Base-by-base conservation (phyloP, 1,140 invertebrate genomes). In the Pinna nobilis region DNA sequence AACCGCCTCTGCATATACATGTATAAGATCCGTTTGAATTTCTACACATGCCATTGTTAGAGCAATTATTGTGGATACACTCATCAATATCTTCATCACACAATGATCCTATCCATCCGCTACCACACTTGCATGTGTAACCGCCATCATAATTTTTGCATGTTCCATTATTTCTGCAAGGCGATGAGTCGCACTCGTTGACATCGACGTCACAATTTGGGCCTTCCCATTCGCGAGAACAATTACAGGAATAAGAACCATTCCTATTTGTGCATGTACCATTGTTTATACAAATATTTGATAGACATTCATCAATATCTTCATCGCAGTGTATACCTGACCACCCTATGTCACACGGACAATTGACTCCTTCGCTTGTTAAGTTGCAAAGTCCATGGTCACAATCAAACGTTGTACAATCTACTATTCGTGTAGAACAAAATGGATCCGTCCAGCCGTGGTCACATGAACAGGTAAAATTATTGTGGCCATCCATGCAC, bases 231-330 rank as follows among this genome's bases (percentile, higher is more conserved):
- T 32, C 64, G 37, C 9, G 32, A 25, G 71, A 59, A 67, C 71
- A 74, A 32, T 50, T 51, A 51, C 71, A 74, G 2, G 53, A 20
- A 37, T 55, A 71, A 1, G 60, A 55, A 23, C 70, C 70, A 57
- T 74, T 44, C 6, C 20, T 25, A 33, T 74, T 69, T 23, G 35
- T 53, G 50, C 72, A 74, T 3, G 57, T 33, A 11, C 65, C 72
- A 15, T 65, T 65, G 32, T 74, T 63, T 23, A 50, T 49, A 59
- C 72, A 74, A 3, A 37, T 33, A 5, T 50, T 53, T 50, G 53
- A 44, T 28, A 63, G 23, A 65, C 72, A 74, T 59, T 74, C 72
- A 55, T 74, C 32, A 20, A 37, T 47, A 59, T 74, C 72, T 74
- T 33, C 3, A 41, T 63, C 37, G 23, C 59, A 63, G 37, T 23